These are phyloP conservation scores for Polylopha cassiicola DNA, from an alignment of 2,888 invertebrate species.

Conservation along the genomic window DNA sequence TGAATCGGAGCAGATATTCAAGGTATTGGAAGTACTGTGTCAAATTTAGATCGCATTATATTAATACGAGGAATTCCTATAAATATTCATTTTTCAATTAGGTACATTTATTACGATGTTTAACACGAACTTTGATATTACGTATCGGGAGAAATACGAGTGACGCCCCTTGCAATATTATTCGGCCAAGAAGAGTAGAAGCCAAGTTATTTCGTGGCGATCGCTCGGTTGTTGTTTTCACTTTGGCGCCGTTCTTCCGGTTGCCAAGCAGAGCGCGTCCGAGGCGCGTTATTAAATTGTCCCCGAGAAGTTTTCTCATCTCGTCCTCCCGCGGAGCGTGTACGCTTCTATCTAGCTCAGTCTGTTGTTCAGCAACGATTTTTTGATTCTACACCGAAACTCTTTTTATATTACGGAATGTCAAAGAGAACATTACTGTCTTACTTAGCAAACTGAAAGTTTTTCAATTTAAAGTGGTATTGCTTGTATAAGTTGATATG, in stretches of 20 bases:
- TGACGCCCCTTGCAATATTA: constrained; percentile 19
- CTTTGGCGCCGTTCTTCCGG: constrained; percentile 38
- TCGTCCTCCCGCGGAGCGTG: constrained; percentile 35
- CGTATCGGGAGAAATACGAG: constrained; percentile 13
- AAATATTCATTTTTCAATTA: too few species aligned
- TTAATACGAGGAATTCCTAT: too few species aligned
- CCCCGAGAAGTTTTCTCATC: constrained; percentile 64
- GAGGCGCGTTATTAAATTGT: constrained; percentile 65
- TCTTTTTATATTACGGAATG: too few species aligned
- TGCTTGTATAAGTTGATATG: too few species aligned
- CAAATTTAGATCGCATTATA: too few species aligned
- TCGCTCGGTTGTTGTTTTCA: constrained; percentile 34
- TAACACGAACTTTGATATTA: too few species aligned
- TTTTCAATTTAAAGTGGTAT: too few species aligned
- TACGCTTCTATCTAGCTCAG: constrained; percentile 32
- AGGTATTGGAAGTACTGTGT: too few species aligned
- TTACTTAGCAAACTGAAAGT: too few species aligned
- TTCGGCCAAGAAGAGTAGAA: constrained; percentile 21
- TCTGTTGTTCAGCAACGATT: constrained; percentile 35
- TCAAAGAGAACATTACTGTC: too few species aligned
- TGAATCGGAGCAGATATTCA: too few species aligned
- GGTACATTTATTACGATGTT: too few species aligned
- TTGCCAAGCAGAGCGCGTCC: constrained; percentile 43
- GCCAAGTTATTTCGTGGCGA: constrained; percentile 29
- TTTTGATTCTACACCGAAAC: constrained; percentile 32